Base-by-base conservation (phyloP, 2,888 invertebrate species). In the Amiota mariae region DNA sequence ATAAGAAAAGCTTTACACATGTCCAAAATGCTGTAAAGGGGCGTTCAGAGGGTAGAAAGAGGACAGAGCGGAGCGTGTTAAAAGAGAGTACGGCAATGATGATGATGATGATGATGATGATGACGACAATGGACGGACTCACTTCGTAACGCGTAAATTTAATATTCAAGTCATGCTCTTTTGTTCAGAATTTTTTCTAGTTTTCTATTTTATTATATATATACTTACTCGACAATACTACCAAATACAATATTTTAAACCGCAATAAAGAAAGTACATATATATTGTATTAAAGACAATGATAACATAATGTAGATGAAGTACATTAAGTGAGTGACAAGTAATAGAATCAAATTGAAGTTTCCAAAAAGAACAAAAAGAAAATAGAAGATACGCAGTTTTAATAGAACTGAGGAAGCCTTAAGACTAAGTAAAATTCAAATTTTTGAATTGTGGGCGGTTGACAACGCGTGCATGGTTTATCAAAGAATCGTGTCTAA, bases 121-220 rank as follows among this genome's bases (percentile, higher is more conserved):
- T 15, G 15, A 10, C 10, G 59, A 59, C 59, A 59, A 15, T 20
- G 59, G 66, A 66, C 66, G 66, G 66, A 66, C 15, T 36, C 36
- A 36, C 36, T 36, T 36, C 36, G 48, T 49, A 71, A 71, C 59
- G 48, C 20, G 71, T 71, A 71, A 71, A 71, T 59, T 71, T 71
- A 47, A 71, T 61, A 71, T 71, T 59, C 71, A 59, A 71, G 71
- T 71, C 71, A 71, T 61, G 71, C 71, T 61, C 61, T 57, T 71
- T 61, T 71, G 36, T 61, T n/a, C 49, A 66, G 66, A 66, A 66
- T 66, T 11, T 66, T 66, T 66, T 48, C 66, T 11, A 15, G 47
- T 61, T 61, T 61, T 61, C 8, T 24, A 24, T 24, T 24, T 24
- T 24, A 24, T 13, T 24, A 24, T 61, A 24, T 36, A 36, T 2